A percentile compares a stretch with the other conserved stretches of the same genome.
phyloP scores from a whole-genome alignment of 2,888 invertebrate genomes.

The Peribatodes rhomboidaria region DNA sequence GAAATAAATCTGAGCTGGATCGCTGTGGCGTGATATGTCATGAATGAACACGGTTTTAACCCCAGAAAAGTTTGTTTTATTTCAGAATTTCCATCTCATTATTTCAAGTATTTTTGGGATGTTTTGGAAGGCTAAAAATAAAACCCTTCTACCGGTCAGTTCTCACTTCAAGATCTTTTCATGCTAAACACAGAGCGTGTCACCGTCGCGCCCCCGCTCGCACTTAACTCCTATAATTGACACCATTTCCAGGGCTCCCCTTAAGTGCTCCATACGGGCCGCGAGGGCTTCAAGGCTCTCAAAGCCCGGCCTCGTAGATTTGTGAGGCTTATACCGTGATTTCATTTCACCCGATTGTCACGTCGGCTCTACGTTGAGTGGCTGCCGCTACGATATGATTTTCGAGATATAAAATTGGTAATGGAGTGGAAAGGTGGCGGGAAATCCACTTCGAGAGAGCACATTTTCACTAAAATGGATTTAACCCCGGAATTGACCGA shows the following conservation, averaged over 20 bases:
- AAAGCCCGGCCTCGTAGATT: slow-evolving; percentile 74
- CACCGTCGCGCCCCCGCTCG: slow-evolving; percentile 49
- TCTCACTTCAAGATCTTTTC: slow-evolving; percentile 49
- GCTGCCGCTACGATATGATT: slow-evolving; percentile 73
- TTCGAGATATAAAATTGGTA: slow-evolving; percentile 83
- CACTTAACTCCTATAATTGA: slow-evolving; percentile 85
- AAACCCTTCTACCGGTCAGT: slow-evolving; percentile 36
- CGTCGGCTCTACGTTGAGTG: slow-evolving; percentile 75
- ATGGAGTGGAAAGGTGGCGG: slow-evolving; percentile 79
- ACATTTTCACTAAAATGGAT: slow-evolving; percentile 60
- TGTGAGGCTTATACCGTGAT: slow-evolving; percentile 84
- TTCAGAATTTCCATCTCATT: not conserved
- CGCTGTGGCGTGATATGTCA: not conserved
- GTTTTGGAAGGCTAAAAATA: slow-evolving; percentile 16
- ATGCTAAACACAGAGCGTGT: slow-evolving; percentile 56
- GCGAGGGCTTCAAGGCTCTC: slow-evolving; percentile 50
- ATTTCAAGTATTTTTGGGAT: not conserved
- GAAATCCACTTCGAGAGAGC: slow-evolving; percentile 60
- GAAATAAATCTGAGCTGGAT: not conserved
- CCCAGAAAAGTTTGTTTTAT: not conserved
- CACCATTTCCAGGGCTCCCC: slow-evolving; percentile 79
- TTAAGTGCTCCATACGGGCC: slow-evolving; percentile 77
- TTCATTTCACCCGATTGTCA: slow-evolving; percentile 83
- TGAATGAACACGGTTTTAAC: no score
- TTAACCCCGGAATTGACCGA: slow-evolving; percentile 49